Evolutionary conservation across 2,888 invertebrate species (phyloP), one percentile per base, ranked within the genome.

Genomic region (Chelonus formosanus): DNA sequence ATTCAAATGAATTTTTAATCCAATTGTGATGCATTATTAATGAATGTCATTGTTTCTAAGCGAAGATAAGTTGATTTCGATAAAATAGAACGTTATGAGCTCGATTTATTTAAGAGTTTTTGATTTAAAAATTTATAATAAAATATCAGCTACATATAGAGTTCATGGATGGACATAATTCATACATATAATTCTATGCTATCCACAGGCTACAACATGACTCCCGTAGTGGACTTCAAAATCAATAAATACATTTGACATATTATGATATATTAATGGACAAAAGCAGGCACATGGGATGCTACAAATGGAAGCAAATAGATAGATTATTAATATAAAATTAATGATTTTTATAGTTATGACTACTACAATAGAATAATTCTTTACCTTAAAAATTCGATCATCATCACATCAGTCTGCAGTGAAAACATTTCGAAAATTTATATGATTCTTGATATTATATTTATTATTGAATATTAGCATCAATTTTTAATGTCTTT

Each of bases 311-410:
- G 45, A 1, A 45, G n/a, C 7, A 45, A 45, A 7, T 45, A 45
- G 8, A n/a, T n/a, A 5, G 7, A 45, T 3, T 45, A 45, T 45
- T 45, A n/a, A 45, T 45, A 45, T 5, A 7, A 45, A 45, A 45
- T 45, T 3, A 45, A n/a, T 45, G 5, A 5, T 45, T 45, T 45
- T 45, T 5, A n/a, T 44, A 5, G 0, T 44, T 44, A 8, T 7
- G n/a, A 44, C 44, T n/a, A 44, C 5, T 7, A 44, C 3, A 47
- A 57, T 35, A 2, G 35, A 47, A 8, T 10, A 31, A 32, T 40
- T 45, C 64, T 76, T 65, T 77, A 81, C 81, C 80, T 80, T 67
- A 76, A 72, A 72, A 77, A 74, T 80, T 80, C 80, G 74, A 75
- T 71, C 74, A 80, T 77, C 80, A 76, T 75, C 67, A 73, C 78